Evolutionary conservation across 2,888 invertebrate genomes (phyloP).

Genomic region (Pterostichus madidus): DNA sequence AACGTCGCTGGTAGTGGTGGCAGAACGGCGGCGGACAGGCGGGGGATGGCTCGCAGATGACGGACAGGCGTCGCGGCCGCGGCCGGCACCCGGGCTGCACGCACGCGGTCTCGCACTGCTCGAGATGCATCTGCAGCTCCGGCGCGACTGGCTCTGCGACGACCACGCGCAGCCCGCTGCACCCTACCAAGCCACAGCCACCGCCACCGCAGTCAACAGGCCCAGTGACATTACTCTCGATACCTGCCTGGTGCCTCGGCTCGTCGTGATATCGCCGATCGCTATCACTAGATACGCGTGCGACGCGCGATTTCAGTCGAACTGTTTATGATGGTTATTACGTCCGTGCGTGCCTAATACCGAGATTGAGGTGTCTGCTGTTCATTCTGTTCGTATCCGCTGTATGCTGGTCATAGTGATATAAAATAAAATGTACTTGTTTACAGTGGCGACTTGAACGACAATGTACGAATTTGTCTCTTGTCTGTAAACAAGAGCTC

Average conservation of each 20-base stretch:
- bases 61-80: conserved; percentile 69
- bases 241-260: not conserved
- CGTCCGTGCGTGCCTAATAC: conserved; percentile 55
- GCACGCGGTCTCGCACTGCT: conserved; percentile 71
- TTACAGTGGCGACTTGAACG: too few relatives aligned
- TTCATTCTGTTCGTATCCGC: not conserved
- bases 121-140: conserved; percentile 71
- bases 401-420: too few relatives aligned
- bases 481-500: too few relatives aligned
- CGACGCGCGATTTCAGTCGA: not conserved
- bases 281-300: not conserved
- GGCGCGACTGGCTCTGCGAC: conserved; percentile 69
- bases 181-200: conserved; percentile 7
- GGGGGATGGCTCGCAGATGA: conserved; percentile 68
- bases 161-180: conserved; percentile 60
- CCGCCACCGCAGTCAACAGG: not conserved
- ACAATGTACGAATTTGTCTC: too few relatives aligned
- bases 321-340: conserved; percentile 56
- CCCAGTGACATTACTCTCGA: not conserved
- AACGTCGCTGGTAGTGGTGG: not conserved
- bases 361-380: conserved; percentile 47
- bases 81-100: conserved; percentile 70
- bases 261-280: not conserved
- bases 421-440: too few relatives aligned
- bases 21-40: not conserved